Conservation (phyloP, 2,113 vertebrate genomes). For the Poecilia latipinna region DNA sequence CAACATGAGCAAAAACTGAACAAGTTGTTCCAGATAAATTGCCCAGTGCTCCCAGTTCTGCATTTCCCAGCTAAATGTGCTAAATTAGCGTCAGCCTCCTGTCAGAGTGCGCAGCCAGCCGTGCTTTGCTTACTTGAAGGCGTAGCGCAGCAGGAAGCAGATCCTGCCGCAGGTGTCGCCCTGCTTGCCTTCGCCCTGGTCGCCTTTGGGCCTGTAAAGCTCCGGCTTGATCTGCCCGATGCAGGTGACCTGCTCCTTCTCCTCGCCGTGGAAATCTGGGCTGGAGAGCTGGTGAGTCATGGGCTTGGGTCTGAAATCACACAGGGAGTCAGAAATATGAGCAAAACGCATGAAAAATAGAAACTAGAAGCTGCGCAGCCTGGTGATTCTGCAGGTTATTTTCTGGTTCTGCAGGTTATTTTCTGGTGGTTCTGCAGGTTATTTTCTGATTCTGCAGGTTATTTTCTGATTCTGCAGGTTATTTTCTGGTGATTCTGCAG, state of each 20-base stretch:
- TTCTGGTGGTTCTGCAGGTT: too few relatives aligned
- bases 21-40: too few relatives aligned
- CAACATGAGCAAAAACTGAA: too few relatives aligned
- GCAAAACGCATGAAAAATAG: constrained; percentile 18
- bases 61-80: too few relatives aligned
- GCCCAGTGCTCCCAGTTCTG: too few relatives aligned
- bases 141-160: constrained; percentile 91
- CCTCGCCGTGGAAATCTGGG: constrained; percentile 80
- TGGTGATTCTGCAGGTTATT: constrained; percentile 3
- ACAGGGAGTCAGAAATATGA: constrained; percentile 26
- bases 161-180: constrained; percentile 87
- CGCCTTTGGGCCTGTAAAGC: constrained; percentile 87
- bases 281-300: constrained; percentile 85
- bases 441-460: too few relatives aligned
- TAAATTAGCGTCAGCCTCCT: neutral
- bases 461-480: too few relatives aligned
- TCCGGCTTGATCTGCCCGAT: constrained; percentile 94
- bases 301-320: constrained; percentile 76
- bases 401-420: neutral
- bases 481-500: too few relatives aligned
- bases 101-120: neutral
- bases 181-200: constrained; percentile 81
- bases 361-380: constrained; percentile 10
- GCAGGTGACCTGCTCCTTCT: constrained; percentile 90
- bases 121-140: constrained; percentile 82